A percentile compares a stretch with the other conserved stretches of the same genome.
Conservation (phyloP, 2,797 vertebrate species). For the Pseudochirops cupreus region DNA sequence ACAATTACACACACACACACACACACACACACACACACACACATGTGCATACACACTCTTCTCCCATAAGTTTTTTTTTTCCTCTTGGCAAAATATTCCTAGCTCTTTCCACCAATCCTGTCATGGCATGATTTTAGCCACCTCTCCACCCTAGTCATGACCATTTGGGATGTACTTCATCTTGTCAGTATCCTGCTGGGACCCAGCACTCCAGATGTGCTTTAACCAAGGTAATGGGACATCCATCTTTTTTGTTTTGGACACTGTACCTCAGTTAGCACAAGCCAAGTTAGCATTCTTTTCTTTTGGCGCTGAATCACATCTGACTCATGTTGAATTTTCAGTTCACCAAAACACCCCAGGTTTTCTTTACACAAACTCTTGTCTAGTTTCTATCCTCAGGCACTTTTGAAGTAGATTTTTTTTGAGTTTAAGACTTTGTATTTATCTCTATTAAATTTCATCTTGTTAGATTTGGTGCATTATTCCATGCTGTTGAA, state of each 20-base stretch:
- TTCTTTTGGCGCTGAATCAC: neutral
- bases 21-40: too few relatives aligned
- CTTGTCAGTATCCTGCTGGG: neutral
- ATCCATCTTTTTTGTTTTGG: neutral
- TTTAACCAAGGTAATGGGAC: neutral
- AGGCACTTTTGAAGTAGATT: neutral
- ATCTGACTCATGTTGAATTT: neutral
- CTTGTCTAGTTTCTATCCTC: neutral
- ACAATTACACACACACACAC: neutral
- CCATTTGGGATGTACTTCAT: neutral
- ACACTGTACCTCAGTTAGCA: neutral
- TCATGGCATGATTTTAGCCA: neutral
- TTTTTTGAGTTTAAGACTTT: neutral
- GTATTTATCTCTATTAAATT: neutral
- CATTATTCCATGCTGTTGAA: neutral
- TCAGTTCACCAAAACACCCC: neutral
- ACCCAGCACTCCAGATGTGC: neutral
- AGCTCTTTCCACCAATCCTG: neutral
- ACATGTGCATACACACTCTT: neutral
- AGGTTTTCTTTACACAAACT: neutral
- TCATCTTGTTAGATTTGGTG: neutral
- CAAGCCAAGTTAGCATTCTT: neutral
- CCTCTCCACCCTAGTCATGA: neutral
- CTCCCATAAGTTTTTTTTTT: neutral
- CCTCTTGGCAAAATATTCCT: neutral